A percentile compares a stretch with the other conserved stretches of the same genome.
phyloP scores from a whole-genome alignment of 1,140 invertebrate species.

The Leucophenga varia region DNA sequence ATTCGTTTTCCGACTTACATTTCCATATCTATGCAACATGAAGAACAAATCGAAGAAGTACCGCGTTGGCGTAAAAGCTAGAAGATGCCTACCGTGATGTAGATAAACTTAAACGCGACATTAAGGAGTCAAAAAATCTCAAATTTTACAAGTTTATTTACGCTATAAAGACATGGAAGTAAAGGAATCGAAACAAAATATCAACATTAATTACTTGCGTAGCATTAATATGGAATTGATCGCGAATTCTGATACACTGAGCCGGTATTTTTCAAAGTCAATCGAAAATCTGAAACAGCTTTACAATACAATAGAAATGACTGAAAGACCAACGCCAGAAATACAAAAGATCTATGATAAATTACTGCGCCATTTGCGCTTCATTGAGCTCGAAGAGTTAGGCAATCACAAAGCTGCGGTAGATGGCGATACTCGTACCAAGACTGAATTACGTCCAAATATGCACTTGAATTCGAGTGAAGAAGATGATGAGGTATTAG shows the following conservation, averaged over 20 bases:
- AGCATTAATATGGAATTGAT: conserved; percentile 35
- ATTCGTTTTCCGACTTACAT: conserved; percentile 28
- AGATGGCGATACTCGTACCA: no score
- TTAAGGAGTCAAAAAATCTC: conserved; percentile 36
- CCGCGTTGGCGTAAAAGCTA: conserved; percentile 36
- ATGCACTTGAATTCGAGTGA: no score
- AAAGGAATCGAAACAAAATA: conserved; percentile 34
- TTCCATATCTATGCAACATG: conserved; percentile 27
- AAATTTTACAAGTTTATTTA: conserved; percentile 35
- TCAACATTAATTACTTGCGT: conserved; percentile 33
- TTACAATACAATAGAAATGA: conserved; percentile 32
- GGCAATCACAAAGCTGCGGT: no score
- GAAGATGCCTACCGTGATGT: conserved; percentile 29
- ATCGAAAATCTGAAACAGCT: conserved; percentile 36
- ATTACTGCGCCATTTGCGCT: conserved; percentile 30
- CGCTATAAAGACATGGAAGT: conserved; percentile 41
- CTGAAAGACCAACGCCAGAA: conserved; percentile 35
- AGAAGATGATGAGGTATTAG: conserved; percentile 11
- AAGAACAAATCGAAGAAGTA: conserved; percentile 37
- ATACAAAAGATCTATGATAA: conserved; percentile 32
- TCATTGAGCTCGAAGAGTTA: conserved; percentile 26
- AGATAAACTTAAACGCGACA: conserved; percentile 36
- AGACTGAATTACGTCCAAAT: no score
- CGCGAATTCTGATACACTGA: conserved; percentile 31
- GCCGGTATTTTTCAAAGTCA: conserved; percentile 24